Evolutionary conservation across 2,888 invertebrate genomes (phyloP).

Genomic region (Erebia epiphron): DNA sequence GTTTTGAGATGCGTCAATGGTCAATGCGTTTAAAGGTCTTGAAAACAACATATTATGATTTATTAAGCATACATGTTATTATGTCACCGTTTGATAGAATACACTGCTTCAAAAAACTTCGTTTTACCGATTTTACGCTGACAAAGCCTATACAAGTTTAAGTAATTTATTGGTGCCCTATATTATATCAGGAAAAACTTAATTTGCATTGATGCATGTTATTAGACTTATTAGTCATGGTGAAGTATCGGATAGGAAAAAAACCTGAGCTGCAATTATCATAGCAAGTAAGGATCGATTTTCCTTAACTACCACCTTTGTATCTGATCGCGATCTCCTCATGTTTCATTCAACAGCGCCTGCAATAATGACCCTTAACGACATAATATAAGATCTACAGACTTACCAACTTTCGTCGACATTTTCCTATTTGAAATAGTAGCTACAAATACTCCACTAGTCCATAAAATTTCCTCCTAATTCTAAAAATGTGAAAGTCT

Average conservation of each 20-base stretch:
- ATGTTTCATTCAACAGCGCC: conserved; percentile 68
- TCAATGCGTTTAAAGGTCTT: too few relatives aligned
- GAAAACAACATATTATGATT: too few relatives aligned
- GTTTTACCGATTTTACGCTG: too few relatives aligned
- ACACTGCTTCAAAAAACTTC: too few relatives aligned
- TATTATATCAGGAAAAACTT: background rate
- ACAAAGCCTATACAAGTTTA: too few relatives aligned
- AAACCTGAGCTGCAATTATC: conserved; percentile 53
- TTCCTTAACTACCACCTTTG: conserved; percentile 61
- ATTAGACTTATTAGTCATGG: conserved; percentile 21
- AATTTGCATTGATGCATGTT: conserved; percentile 6
- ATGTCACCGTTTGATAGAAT: too few relatives aligned
- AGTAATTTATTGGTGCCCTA: too few relatives aligned
- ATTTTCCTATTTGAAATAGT: background rate
- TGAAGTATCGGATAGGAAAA: conserved; percentile 18
- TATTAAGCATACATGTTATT: too few relatives aligned
- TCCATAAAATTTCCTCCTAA: too few relatives aligned
- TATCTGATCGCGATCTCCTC: conserved; percentile 63
- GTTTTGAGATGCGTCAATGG: too few relatives aligned
- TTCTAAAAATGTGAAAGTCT: too few relatives aligned
- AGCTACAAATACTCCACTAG: too few relatives aligned
- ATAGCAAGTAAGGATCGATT: conserved; percentile 57
- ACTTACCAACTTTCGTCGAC: background rate
- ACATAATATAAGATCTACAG: conserved; percentile 43
- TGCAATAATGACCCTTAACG: conserved; percentile 68